Base-by-base conservation (phyloP, 2,888 invertebrate genomes). In the Bibio marci region DNA sequence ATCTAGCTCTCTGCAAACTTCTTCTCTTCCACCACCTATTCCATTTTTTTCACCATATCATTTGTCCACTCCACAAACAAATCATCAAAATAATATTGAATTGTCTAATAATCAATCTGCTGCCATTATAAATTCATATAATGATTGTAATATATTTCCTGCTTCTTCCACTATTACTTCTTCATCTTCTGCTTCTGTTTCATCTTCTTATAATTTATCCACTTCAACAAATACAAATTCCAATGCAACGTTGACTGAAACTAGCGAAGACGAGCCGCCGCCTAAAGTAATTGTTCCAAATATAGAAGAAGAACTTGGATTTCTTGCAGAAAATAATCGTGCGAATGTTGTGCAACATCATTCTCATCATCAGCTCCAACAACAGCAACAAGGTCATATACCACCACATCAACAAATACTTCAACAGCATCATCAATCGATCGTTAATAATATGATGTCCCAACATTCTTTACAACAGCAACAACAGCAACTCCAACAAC, bases 221-320 rank as follows among this genome's bases (percentile, higher is more conserved):
- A 41, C 36, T 30, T 27, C 43, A 30, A 26, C 41, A 7, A 17
- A 8, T n/a, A 25, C 48, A 12, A 22, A 22, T 6, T 22, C 22
- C 52, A 47, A 8, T 54, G 45, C 22, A 54, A 46, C 22, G 8
- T 22, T 8, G 8, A 45, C 14, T 35, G 43, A 13, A 41, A 45
- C 43, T 42, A 49, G 56, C 36, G 50, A 71, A 60, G 73, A 72
- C 48, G 78, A 77, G 58, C 72, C 73, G 53, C 75, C 76, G 62
- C 79, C 80, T 49, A 83, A 83, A 69, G 83, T 85, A 52, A 80
- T 85, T 52, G 83, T 85, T 54, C 85, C 85, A 51, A 82, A 85
- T 65, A 83, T 86, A 59, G 85, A 85, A 63, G 83, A 86, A 65
- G 86, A 86, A 65, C 68, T 86, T 55, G 79, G 79, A 60, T 83